Base-by-base conservation (phyloP, 2,888 invertebrate genomes). In the Microchrysa polita region DNA sequence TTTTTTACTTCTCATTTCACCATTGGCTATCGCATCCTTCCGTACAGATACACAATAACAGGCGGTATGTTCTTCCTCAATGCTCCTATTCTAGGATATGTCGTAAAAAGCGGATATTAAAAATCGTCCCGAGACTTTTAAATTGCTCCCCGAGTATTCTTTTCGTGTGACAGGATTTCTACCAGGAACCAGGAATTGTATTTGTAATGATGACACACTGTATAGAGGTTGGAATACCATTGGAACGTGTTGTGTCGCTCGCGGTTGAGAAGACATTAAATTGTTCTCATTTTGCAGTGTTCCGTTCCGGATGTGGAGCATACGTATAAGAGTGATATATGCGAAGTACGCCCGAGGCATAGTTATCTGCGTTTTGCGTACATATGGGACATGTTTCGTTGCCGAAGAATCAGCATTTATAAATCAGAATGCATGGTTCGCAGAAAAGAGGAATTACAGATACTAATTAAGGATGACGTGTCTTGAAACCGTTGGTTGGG, bases 31-130 rank as follows among this genome's bases (percentile, higher is more conserved):
- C 16, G 10, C 14, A 48, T 48, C 48, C 5, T 48, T 48, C 27
- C 27, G 4, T 34, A 34, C 27, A 34, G 4, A 34, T 34, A n/a
- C n/a, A n/a, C 27, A 34, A 34, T 34, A 34, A 34, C 27, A 34
- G 27, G 27, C n/a, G n/a, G n/a, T n/a, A n/a, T 42, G 42, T 42
- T 12, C 12, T 42, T 42, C 12, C 42, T 42, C 42, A 42, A n/a
- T 48, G 14, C 16, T n/a, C 4, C 48, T n/a, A 42, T 42, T 48
- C 48, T 7, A 12, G 5, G 48, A 34, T 34, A 7, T 48, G 10
- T 48, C 48, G 48, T 48, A 48, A 48, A 48, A 48, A 34, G 16
- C 48, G 48, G 48, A 48, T 48, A 48, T 48, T 48, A 48, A 48
- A 48, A 48, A 48, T 48, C 48, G 48, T n/a, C 16, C 48, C 16